Evolutionary conservation across 2,113 vertebrate genomes (phyloP).

Genomic region (Phyllostomus discolor): DNA sequence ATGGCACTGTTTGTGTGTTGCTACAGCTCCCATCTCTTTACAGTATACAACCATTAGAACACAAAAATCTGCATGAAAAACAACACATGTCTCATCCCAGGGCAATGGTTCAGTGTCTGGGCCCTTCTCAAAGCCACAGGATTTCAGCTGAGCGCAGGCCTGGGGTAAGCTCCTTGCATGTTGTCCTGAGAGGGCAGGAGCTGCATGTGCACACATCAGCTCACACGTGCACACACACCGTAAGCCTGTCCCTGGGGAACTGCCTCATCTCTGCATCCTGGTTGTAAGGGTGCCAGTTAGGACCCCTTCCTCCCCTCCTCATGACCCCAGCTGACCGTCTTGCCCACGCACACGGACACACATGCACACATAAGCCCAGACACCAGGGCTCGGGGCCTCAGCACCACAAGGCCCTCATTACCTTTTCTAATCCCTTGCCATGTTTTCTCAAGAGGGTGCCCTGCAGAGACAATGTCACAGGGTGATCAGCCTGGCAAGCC

Average conservation of each 20-base stretch:
- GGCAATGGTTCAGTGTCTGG: not conserved
- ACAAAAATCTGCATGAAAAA: not conserved
- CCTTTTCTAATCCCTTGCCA: constrained; percentile 89
- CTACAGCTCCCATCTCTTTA: not conserved
- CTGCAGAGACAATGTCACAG: constrained; percentile 86
- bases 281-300: not conserved
- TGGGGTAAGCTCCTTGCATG: not conserved
- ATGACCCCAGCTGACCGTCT: not conserved
- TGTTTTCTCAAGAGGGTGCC: constrained; percentile 88
- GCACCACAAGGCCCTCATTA: constrained; percentile 71
- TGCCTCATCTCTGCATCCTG: not conserved
- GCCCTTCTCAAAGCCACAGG: not conserved
- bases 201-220: not conserved
- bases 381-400: constrained; percentile 14
- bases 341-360: constrained; percentile 5
- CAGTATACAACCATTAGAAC: not conserved
- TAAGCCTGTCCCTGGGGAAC: not conserved
- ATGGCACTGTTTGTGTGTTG: not conserved
- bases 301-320: not conserved
- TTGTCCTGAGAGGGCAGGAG: not conserved
- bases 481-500: constrained; percentile 64
- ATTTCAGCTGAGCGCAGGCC: not conserved
- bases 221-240: not conserved
- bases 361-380: constrained; percentile 35
- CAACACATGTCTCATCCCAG: not conserved